phyloP scores from a whole-genome alignment of 2,113 vertebrate genomes.

The Ciconia boyciana region DNA sequence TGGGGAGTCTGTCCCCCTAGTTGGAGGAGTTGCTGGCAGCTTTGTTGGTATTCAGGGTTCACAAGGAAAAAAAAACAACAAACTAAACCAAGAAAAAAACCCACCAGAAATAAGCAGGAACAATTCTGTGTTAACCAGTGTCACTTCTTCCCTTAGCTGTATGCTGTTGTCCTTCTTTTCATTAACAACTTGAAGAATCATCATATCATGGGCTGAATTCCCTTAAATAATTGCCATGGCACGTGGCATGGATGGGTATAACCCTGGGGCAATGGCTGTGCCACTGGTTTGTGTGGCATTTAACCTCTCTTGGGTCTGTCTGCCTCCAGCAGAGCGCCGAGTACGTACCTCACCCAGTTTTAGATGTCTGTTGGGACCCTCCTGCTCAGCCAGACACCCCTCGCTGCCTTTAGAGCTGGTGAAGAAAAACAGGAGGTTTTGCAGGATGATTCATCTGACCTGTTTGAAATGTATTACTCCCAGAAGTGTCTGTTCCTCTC shows the following conservation, averaged over 20 bases:
- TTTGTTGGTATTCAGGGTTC: background rate
- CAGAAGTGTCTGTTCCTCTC: background rate
- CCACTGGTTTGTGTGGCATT: background rate
- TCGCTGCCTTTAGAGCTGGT: background rate
- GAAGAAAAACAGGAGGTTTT: background rate
- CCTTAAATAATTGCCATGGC: background rate
- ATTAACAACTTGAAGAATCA: background rate
- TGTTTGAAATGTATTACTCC: background rate
- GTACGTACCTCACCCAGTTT: background rate
- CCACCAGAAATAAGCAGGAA: background rate
- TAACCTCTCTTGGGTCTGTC: background rate
- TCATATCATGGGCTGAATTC: background rate
- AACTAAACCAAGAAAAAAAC: background rate
- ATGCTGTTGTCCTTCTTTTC: background rate
- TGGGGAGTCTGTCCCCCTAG: background rate
- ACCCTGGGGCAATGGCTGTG: background rate
- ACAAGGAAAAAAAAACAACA: accelerated
- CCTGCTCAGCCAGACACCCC: background rate
- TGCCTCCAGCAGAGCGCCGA: background rate
- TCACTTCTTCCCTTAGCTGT: background rate
- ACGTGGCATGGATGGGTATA: background rate
- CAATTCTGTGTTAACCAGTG: background rate
- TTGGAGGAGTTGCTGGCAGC: background rate
- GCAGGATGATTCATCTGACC: background rate
- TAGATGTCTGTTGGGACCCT: background rate